Base-by-base conservation (phyloP, 2,113 vertebrate genomes). In the Micromys minutus region DNA sequence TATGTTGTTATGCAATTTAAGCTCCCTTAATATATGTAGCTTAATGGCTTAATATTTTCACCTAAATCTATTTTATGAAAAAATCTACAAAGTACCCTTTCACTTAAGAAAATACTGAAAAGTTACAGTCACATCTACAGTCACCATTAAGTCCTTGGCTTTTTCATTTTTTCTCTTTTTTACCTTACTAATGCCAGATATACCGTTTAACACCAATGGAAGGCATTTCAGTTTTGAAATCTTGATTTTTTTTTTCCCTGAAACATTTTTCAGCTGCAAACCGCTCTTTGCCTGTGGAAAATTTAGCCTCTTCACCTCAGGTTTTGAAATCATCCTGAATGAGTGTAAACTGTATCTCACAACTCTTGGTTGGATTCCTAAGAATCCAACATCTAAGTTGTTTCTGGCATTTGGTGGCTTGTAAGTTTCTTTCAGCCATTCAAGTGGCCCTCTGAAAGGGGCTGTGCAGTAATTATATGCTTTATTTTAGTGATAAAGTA, bases 251-350 rank as follows among this genome's bases (percentile, higher is more conserved):
- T n/a, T n/a, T n/a, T 93, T 75, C 5, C 22, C 36, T 65, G 59
- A 83, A 91, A 9, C 45, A 55, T 59, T 93, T 95, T 95, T 92
- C 61, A 76, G 31, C 83, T 72, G 95, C 45, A 86, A 61, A 74
- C 17, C 89, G 6, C 13, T 88, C 36, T 85, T n/a, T 90, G 55
- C 11, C 89, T 75, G 92, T 74, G 22, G 81, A 92, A 65, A 86
- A 11, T 42, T 63, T 63, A 63, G 6, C 65, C 79, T 5, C 36
- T 16, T 87, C 13, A 39, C 13, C 63, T 88, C 11, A n/a, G 31
- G 88, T 92, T 95, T 7, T 26, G 15, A 61, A 24, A 11, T 34
- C 75, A 92, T 85, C 63, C 31, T 84, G 26, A 72, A 13, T 77
- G 6, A 63, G n/a, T 88, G 24, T 39, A 10, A 72, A 75, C 77